phyloP scores from a whole-genome alignment of 2,797 vertebrate genomes.

The Adelosebastes latens region DNA sequence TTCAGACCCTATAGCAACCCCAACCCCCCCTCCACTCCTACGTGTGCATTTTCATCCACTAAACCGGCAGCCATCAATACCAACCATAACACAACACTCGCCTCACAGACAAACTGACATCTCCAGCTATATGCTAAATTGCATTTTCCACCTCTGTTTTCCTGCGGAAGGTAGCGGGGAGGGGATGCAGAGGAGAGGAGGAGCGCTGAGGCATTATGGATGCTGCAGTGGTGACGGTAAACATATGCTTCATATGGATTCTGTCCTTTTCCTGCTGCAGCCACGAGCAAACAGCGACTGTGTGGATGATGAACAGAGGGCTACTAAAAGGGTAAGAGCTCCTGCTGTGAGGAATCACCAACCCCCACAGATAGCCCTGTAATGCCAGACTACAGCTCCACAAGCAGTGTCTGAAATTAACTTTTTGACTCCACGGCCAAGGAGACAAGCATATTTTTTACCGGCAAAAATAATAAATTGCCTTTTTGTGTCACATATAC shows the following conservation, averaged over 20 bases:
- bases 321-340: conserved; percentile 18
- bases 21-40: neutral
- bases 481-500: no score
- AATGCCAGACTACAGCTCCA: neutral
- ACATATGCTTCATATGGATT: conserved; percentile 41
- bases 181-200: neutral
- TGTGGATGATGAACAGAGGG: conserved; percentile 20
- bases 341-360: conserved; percentile 25
- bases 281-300: conserved; percentile 4
- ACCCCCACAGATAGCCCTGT: neutral
- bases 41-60: neutral
- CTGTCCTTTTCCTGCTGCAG: conserved; percentile 36
- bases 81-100: neutral
- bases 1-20: conserved; percentile 16
- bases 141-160: conserved; percentile 30
- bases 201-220: conserved; percentile 1
- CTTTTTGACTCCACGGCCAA: no score
- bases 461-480: no score
- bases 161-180: neutral
- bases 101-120: conserved; percentile 1
- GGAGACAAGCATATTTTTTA: no score
- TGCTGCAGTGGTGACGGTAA: conserved; percentile 47
- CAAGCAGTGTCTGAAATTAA: neutral
- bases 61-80: neutral
- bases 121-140: conserved; percentile 13